These are phyloP conservation scores for Pseudolycoriella hygida DNA, from an alignment of 2,888 invertebrate species.

Conservation along the genomic window DNA sequence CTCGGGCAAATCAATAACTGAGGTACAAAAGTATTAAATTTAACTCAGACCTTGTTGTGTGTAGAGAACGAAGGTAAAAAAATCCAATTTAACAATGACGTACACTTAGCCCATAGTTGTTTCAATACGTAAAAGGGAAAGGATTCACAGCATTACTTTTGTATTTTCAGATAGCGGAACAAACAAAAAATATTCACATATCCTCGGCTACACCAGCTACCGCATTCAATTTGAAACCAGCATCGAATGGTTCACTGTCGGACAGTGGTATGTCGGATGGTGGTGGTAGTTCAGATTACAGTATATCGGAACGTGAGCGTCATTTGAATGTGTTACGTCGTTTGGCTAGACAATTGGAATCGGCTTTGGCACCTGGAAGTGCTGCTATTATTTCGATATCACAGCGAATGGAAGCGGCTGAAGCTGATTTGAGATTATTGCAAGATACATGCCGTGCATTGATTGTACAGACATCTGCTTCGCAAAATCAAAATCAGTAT, in stretches of 20 bases:
- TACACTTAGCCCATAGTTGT: too few relatives aligned
- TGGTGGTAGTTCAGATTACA: constrained; percentile 53
- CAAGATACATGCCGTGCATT: constrained; percentile 47
- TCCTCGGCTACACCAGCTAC: constrained; percentile 5
- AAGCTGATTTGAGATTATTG: constrained; percentile 43
- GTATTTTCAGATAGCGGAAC: too few relatives aligned
- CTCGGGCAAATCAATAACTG: too few relatives aligned
- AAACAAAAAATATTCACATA: neutral
- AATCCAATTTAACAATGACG: too few relatives aligned
- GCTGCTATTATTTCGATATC: constrained; percentile 43
- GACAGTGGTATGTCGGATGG: constrained; percentile 61
- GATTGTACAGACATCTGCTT: constrained; percentile 30
- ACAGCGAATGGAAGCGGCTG: constrained; percentile 45
- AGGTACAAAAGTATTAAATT: too few relatives aligned
- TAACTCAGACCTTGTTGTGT: too few relatives aligned
- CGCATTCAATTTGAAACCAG: constrained; percentile 15
- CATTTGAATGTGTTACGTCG: constrained; percentile 45
- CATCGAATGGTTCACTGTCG: constrained; percentile 41
- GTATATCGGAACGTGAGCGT: constrained; percentile 43
- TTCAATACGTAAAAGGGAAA: too few relatives aligned
- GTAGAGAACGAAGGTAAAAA: too few relatives aligned
- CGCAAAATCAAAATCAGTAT: constrained; percentile 16
- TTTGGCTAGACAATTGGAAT: constrained; percentile 44
- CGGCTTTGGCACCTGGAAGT: constrained; percentile 47
- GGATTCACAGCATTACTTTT: too few relatives aligned